A percentile compares a stretch with the other conserved stretches of the same genome.
Conservation (phyloP, 2,888 invertebrate genomes). For the Cataglyphis cursor region DNA sequence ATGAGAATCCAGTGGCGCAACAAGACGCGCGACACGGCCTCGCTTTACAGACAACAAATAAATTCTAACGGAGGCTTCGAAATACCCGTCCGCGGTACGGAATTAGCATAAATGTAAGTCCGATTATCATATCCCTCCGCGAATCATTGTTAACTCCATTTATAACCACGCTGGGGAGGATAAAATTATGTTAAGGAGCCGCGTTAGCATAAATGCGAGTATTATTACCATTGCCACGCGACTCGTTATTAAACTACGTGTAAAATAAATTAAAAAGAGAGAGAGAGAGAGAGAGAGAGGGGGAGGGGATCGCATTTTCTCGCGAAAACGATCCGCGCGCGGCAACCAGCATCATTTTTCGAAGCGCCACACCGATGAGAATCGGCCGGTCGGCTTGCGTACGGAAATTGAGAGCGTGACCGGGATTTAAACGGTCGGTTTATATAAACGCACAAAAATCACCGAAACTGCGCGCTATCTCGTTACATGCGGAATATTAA, state of each 20-base stretch:
- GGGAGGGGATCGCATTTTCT: background rate
- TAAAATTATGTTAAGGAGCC: constrained; percentile 38
- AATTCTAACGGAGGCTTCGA: constrained; percentile 15
- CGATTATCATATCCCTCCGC: constrained; percentile 46
- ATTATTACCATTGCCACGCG: constrained; percentile 1
- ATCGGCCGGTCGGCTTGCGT: constrained; percentile 2
- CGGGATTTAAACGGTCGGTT: constrained; percentile 78
- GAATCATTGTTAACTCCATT: constrained; percentile 50
- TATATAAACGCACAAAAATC: constrained; percentile 79
- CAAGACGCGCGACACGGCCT: background rate
- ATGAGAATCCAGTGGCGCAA: constrained; percentile 22
- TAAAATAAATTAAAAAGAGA: constrained; percentile 4
- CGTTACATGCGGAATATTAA: constrained; percentile 74
- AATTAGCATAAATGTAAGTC: constrained; percentile 46
- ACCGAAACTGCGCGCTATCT: constrained; percentile 68
- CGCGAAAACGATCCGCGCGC: background rate
- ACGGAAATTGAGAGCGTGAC: constrained; percentile 73
- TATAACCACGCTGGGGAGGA: background rate
- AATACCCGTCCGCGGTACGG: constrained; percentile 3
- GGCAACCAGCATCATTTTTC: constrained; percentile 14
- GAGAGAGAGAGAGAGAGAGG: no score
- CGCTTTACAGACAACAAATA: constrained; percentile 26
- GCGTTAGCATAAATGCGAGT: constrained; percentile 41
- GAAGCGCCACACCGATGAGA: background rate
- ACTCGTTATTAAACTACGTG: constrained; percentile 25